phyloP scores from a whole-genome alignment of 92 coral and sea anemone genomes.

The Metridium senile region DNA sequence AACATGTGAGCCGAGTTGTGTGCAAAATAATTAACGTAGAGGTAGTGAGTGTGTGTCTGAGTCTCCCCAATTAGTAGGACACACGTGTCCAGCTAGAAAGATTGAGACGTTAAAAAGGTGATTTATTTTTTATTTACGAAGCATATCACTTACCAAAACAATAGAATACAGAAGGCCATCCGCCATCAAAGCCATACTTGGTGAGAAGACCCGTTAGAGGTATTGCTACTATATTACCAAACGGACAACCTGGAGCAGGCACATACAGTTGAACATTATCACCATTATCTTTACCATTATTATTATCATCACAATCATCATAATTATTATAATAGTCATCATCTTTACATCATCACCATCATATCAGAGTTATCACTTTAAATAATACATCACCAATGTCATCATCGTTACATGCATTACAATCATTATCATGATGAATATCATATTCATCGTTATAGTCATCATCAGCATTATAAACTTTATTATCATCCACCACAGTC shows the following conservation, averaged over 20 bases:
- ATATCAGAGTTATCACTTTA: too few relatives aligned
- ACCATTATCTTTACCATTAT: not conserved
- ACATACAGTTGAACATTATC: not conserved
- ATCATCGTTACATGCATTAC: not conserved
- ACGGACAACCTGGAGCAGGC: constrained; percentile 64
- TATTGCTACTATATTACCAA: constrained; percentile 95
- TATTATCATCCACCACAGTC: too few relatives aligned
- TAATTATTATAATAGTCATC: not conserved
- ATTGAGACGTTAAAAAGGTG: too few relatives aligned
- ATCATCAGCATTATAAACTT: not conserved
- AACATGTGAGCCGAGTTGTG: too few relatives aligned
- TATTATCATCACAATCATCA: not conserved
- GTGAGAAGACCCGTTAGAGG: constrained; percentile 89
- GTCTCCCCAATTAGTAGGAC: too few relatives aligned
- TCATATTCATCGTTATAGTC: not conserved
- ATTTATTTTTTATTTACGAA: not conserved
- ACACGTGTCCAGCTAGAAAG: too few relatives aligned
- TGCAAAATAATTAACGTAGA: too few relatives aligned
- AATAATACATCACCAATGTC: not conserved
- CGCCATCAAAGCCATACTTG: constrained; percentile 96
- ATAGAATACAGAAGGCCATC: constrained; percentile 99
- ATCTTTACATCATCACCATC: not conserved
- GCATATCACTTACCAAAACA: constrained; percentile 94
- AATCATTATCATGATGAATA: not conserved
- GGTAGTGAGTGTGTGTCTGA: too few relatives aligned